phyloP scores from a whole-genome alignment of 2,797 vertebrate genomes.

The Phrynocephalus forsythii region DNA sequence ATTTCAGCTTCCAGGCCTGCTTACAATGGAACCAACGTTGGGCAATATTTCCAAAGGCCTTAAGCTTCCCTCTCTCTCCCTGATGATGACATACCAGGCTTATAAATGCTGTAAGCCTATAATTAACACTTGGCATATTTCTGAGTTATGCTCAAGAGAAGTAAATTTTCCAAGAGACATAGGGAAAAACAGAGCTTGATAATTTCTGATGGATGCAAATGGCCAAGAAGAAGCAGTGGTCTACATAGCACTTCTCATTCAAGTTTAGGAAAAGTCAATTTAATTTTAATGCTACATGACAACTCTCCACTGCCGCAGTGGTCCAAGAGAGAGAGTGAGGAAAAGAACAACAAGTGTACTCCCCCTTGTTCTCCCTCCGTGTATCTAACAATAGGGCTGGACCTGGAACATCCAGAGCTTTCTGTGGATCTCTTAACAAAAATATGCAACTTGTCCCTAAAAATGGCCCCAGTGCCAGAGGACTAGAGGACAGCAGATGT shows the following conservation, averaged over 20 bases:
- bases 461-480: too few relatives aligned
- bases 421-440: too few relatives aligned
- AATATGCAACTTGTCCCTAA: too few relatives aligned
- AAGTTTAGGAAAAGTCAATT: background rate
- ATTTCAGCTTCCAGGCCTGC: conserved; percentile 27
- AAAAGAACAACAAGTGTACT: background rate
- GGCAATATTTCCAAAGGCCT: conserved; percentile 23
- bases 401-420: too few relatives aligned
- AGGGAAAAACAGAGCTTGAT: conserved; percentile 26
- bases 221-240: background rate
- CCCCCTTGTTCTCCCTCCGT: background rate
- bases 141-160: conserved; percentile 34
- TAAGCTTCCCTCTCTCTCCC: background rate
- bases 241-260: background rate
- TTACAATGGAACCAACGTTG: conserved; percentile 28
- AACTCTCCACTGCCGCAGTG: background rate
- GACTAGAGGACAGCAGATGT: too few relatives aligned
- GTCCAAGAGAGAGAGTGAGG: background rate
- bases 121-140: conserved; percentile 50
- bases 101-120: conserved; percentile 62
- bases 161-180: conserved; percentile 29
- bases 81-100: conserved; percentile 47
- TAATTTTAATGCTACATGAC: too few relatives aligned
- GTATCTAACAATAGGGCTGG: too few relatives aligned
- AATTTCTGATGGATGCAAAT: conserved; percentile 12